phyloP scores from a whole-genome alignment of 2,797 vertebrate species.

The Artibeus jamaicensis region DNA sequence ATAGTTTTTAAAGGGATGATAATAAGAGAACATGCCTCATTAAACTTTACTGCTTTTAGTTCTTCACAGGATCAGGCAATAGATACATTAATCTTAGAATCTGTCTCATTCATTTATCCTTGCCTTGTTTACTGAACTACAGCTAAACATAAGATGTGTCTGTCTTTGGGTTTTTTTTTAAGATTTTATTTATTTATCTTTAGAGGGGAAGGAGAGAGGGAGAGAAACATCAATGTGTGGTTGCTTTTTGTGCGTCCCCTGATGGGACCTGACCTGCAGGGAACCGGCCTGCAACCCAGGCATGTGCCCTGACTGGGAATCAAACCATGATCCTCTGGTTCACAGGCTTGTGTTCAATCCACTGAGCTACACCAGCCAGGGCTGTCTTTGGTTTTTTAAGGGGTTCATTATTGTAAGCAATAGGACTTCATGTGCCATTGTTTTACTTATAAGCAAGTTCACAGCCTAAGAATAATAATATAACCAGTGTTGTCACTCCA shows the following conservation, averaged over 20 bases:
- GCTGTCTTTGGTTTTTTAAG: not conserved
- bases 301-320: too few species aligned
- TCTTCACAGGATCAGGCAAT: not conserved
- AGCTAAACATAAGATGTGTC: not conserved
- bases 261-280: too few species aligned
- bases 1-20: not conserved
- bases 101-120: not conserved
- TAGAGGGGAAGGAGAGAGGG: too few species aligned
- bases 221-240: too few species aligned
- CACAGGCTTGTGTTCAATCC: too few species aligned
- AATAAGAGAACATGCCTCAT: not conserved
- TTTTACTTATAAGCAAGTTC: not conserved
- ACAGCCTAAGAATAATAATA: not conserved
- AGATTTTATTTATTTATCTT: too few species aligned
- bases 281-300: too few species aligned
- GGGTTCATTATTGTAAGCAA: not conserved
- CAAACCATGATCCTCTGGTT: too few species aligned
- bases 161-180: too few species aligned
- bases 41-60: not conserved
- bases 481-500: not conserved
- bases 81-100: not conserved
- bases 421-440: not conserved
- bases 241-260: too few species aligned
- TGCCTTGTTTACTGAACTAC: not conserved
- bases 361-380: too few species aligned